phyloP scores from a whole-genome alignment of 2,113 vertebrate genomes.

The Talpa occidentalis region DNA sequence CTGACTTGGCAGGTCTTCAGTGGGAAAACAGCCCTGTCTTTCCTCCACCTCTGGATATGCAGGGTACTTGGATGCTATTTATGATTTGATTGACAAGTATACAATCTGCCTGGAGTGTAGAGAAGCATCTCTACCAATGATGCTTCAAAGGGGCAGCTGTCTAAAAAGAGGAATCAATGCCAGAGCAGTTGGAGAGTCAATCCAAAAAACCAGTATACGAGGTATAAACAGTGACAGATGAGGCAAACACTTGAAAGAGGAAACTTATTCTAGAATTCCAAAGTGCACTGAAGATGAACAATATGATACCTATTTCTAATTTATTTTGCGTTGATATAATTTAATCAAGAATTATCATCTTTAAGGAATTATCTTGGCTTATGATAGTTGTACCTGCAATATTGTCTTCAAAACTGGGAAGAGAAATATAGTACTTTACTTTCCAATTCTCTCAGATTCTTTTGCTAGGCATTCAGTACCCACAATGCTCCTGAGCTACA shows the following conservation, averaged over 20 bases:
- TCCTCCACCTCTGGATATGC: not conserved
- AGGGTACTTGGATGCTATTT: slow-evolving; percentile 31
- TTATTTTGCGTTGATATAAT: slow-evolving; percentile 23
- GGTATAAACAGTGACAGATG: slow-evolving; percentile 68
- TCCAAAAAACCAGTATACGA: slow-evolving; percentile 65
- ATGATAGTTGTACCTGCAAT: slow-evolving; percentile 13
- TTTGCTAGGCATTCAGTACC: not conserved
- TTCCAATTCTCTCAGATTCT: not conserved
- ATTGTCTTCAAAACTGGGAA: not conserved
- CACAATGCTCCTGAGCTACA: too few species aligned
- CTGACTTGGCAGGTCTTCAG: not conserved
- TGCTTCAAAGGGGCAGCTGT: slow-evolving; percentile 80
- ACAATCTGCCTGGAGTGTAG: slow-evolving; percentile 42
- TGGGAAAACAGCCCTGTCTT: not conserved
- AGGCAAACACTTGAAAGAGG: slow-evolving; percentile 64
- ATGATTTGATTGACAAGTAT: slow-evolving; percentile 67
- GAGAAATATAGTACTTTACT: not conserved
- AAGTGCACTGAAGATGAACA: not conserved
- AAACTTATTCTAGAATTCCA: slow-evolving; percentile 31
- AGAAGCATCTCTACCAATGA: slow-evolving; percentile 68
- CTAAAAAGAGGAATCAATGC: slow-evolving; percentile 78
- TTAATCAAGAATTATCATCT: not conserved
- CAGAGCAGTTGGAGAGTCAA: slow-evolving; percentile 68
- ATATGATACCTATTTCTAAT: not conserved
- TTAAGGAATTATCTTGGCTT: slow-evolving; percentile 35